Base-by-base conservation (phyloP, 2,888 invertebrate genomes). In the Tipula helvola region DNA sequence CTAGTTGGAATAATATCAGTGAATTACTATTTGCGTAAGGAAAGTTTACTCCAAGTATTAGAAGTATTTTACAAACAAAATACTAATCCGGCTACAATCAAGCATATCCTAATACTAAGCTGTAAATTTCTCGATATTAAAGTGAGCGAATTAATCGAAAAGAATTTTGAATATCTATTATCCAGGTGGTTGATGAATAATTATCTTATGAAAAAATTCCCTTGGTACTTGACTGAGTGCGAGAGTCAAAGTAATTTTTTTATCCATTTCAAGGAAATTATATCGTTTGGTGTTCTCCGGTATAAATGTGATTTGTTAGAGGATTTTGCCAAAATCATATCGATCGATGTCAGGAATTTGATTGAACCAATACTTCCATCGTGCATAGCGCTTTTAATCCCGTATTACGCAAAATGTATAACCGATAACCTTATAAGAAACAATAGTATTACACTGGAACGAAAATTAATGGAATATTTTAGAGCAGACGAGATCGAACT, bases 221-320 rank as follows among this genome's bases (percentile, higher is more conserved):
- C 88, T 12, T 87, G 87, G 87, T 86, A 87, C 71, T 84, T 88
- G 13, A 86, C 57, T 36, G 52, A 41, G 4, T n/a, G 47, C 41
- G 3, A 52, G 39, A 87, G 86, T 10, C 18, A 86, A 28, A 41
- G 83, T 4, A 87, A 86, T 44, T 88, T 88, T 83, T 47, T 87
- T 16, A 3, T 84, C 16, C 83, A 83, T 4, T 42, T 87, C 44
- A 44, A 86, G 16, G 42, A 87, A 10, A 4, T 12, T 5, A 83
- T 88, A n/a, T 18, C 44, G n/a, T 71, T 88, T 28, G 42, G 52
- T 36, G 16, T 87, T 5, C 36, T 87, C 12, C 85, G 83, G 42
- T 71, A 83, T 13, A 86, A 87, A 39, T 57, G 71, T 10, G 18
- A 83, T 36, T 36, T 41, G n/a, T 18, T 87, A 3, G 87, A 87